phyloP scores from a whole-genome alignment of 2,113 vertebrate genomes.

The Zosterops borbonicus region DNA sequence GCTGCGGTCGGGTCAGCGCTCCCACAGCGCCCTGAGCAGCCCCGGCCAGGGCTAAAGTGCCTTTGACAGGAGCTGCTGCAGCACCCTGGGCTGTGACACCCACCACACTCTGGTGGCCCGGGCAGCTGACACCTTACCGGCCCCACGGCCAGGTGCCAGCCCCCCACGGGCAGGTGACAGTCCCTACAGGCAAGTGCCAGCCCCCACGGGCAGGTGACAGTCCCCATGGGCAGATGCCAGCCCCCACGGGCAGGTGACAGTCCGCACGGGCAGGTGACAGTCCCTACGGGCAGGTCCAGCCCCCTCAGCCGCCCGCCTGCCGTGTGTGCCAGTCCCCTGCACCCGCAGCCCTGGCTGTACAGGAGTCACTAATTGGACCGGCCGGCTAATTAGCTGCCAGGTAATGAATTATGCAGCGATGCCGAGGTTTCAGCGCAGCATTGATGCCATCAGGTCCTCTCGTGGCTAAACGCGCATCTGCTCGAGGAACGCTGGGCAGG shows the following conservation, averaged over 20 bases:
- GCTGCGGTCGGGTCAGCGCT: rapidly evolving
- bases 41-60: rapidly evolving
- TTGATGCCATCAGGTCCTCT: neutral
- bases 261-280: no score
- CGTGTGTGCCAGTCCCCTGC: rapidly evolving
- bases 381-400: slow-evolving; percentile 8
- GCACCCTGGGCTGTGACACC: neutral
- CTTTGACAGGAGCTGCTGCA: rapidly evolving
- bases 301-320: neutral
- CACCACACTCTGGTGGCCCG: neutral
- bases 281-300: neutral
- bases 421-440: neutral
- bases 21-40: neutral
- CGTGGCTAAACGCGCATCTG: neutral
- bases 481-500: neutral
- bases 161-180: neutral
- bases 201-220: no score
- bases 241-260: neutral
- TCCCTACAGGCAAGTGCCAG: no score
- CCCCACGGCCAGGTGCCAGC: neutral
- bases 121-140: neutral
- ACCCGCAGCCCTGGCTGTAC: neutral
- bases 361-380: neutral
- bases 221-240: neutral
- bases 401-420: neutral